Evolutionary conservation across 2,797 vertebrate species (phyloP), one percentile per base, ranked within the genome.

Genomic region (Lutjanus campechanus): DNA sequence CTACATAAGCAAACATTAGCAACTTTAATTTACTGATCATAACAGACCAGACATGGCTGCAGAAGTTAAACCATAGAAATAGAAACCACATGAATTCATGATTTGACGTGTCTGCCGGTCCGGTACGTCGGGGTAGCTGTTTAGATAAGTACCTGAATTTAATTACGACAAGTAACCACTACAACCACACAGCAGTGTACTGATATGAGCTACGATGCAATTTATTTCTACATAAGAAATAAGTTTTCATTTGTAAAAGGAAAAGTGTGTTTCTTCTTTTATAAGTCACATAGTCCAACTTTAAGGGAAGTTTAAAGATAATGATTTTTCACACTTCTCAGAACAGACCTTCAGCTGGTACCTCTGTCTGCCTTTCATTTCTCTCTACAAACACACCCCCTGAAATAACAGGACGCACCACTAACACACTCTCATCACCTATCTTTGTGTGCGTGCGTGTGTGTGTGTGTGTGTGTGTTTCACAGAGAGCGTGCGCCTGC

Each of bases 351-450:
- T 61, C 8, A 72, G 29, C 15, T 40, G 46, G 60, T 55, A 51
- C 16, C 16, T 55, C 46, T 58, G 56, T 62, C 43, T 69, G 36
- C 36, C 58, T 62, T 68, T 61, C 11, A 46, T 70, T 68, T 29
- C 61, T 47, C 20, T 56, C 60, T 60, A 47, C 41, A 47, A 41
- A 58, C 58, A 73, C 43, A 12, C 11, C 55, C 4, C 63, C 44
- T 62, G 11, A 62, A 54, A 77, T 79, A 69, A 62, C 59, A 74
- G 59, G 40, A 65, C 8, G 1, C 78, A 78, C 49, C 51, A 54
- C n/a, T 46, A 61, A 71, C 69, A 77, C 22, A 20, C 59, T 69
- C 62, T 76, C 66, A 67, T 70, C 64, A 53, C 68, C 67, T 84
- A 70, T 64, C 17, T 81, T 36, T 36, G 29, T 36, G 29, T 36